phyloP scores from a whole-genome alignment of 2,113 vertebrate species.

The Myrmophylax atrothorax region DNA sequence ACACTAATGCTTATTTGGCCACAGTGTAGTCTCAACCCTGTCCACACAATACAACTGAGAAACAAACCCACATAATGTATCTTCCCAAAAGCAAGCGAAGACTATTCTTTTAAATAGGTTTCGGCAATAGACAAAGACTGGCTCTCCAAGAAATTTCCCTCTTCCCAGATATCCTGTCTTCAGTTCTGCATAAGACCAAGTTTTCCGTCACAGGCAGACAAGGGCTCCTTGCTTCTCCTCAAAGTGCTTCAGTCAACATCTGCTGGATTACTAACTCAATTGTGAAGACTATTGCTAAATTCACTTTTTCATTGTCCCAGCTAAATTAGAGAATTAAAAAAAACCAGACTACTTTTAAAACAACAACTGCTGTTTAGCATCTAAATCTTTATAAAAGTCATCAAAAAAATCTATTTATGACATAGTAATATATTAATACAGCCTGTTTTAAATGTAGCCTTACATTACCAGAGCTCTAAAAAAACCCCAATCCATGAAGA shows the following conservation, averaged over 20 bases:
- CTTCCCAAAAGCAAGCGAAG: not conserved
- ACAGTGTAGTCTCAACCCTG: not conserved
- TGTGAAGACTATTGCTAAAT: not conserved
- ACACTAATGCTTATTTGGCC: not conserved
- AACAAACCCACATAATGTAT: accelerated
- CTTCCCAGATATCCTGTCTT: not conserved
- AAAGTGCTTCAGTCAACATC: not conserved
- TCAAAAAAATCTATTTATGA: not conserved
- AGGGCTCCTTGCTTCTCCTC: not conserved
- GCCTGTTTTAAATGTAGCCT: not conserved
- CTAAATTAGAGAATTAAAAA: not conserved
- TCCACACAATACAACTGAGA: not conserved
- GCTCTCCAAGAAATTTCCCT: not conserved
- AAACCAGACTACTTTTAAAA: not conserved
- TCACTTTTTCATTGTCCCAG: not conserved
- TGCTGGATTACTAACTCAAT: not conserved
- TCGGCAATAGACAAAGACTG: not conserved
- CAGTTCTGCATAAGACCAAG: not conserved
- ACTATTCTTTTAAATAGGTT: not conserved
- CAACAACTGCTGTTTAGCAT: not conserved
- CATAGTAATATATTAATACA: not conserved
- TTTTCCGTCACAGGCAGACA: not conserved
- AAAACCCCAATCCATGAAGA: not conserved
- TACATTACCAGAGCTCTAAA: not conserved
- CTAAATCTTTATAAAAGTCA: not conserved